Evolutionary conservation across 2,113 vertebrate species (phyloP), one percentile per base, ranked within the genome.

Genomic region (Psittacus erithacus): DNA sequence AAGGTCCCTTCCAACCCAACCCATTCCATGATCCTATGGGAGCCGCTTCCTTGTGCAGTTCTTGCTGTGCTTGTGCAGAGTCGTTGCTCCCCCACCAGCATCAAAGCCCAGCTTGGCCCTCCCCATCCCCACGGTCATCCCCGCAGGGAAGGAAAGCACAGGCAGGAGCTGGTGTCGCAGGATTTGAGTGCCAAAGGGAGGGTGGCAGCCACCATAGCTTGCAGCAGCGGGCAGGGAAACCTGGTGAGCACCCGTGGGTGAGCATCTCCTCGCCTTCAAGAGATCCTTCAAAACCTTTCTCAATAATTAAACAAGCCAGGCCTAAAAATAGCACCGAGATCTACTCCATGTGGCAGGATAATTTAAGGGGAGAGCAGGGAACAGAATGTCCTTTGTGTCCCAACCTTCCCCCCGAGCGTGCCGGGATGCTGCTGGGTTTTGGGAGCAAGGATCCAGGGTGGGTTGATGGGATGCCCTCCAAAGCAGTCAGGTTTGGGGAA

Each of bases 291-390:
- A 64, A 88, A 60, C 53, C 92, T 92, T 62, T 6, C 92, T 96
- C 93, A 96, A 95, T 97, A 96, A 97, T 97, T 97, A 86, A 96
- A 91, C 68, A 70, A 89, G 83, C 55, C 33, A 92, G 49, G 50
- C 38, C 92, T 93, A 94, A 96, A 97, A 96, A 95, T 97, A 96
- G 91, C 69, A 8, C 41, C 5, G 17, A 88, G 93, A 73, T 90
- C 95, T 86, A 50, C 85, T 79, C 24, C 60, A n/a, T 24, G 79
- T 84, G 92, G 85, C 84, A 90, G 92, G 92, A 88, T 65, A 81
- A 90, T 95, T 90, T 53, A 62, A 93, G 92, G 86, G 64, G 86
- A 89, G 70, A 86, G 86, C 33, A 82, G 39, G 75, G 93, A 84
- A 87, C 63, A 10, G 43, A 59, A 63, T 33, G 75, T 95, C 78